Conservation (phyloP, 2,113 vertebrate species). For the Oreochromis niloticus region DNA sequence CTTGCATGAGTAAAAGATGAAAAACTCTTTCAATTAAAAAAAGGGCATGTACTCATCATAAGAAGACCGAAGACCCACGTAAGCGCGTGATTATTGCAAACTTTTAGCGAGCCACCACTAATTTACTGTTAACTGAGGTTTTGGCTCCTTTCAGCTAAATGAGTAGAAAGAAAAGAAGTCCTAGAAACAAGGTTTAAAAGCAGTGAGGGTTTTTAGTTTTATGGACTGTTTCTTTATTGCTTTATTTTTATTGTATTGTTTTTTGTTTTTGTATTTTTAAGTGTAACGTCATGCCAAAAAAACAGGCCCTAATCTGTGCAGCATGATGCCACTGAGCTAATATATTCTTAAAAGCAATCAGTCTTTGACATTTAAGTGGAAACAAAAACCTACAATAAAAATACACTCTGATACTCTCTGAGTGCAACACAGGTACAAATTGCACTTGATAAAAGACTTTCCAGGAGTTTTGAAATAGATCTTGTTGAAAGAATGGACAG, state of each 20-base stretch:
- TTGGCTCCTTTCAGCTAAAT: background rate
- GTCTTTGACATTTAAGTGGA: background rate
- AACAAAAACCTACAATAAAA: background rate
- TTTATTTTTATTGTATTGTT: background rate
- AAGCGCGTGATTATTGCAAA: background rate
- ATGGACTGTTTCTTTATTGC: background rate
- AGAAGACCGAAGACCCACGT: background rate
- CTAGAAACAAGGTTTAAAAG: background rate
- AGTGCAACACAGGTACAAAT: background rate
- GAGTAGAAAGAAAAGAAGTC: background rate
- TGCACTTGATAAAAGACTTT: background rate
- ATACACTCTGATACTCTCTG: background rate
- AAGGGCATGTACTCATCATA: background rate
- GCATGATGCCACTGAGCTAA: background rate
- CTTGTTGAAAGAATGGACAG: background rate
- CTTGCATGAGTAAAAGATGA: background rate
- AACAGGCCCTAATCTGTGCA: background rate
- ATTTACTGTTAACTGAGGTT: background rate
- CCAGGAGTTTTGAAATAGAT: background rate
- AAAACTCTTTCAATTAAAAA: background rate
- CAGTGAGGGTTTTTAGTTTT: background rate
- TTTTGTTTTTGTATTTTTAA: background rate
- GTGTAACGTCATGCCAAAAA: background rate
- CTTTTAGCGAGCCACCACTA: background rate
- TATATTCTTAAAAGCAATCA: background rate